Conservation (phyloP, 2,888 invertebrate genomes). For the Pegoplata infirma region DNA sequence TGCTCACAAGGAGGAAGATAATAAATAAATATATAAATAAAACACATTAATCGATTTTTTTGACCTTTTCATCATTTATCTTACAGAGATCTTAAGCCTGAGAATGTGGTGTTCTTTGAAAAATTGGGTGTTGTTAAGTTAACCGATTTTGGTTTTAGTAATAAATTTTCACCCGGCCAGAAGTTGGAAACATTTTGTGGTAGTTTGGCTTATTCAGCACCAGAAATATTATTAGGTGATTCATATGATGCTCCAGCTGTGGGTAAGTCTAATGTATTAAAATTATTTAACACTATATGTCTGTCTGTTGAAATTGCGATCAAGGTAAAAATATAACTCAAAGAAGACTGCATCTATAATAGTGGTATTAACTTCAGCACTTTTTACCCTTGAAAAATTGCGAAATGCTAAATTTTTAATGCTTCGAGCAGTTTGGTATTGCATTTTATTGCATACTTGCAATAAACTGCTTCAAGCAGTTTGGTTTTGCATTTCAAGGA, state of each 20-base stretch:
- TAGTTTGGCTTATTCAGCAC: conserved; percentile 98
- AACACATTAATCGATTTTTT: neutral
- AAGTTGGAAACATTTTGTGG: conserved; percentile 99
- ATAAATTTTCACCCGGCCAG: conserved; percentile 96
- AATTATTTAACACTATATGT: too few relatives aligned
- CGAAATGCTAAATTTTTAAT: too few relatives aligned
- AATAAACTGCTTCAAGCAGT: too few relatives aligned
- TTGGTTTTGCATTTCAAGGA: too few relatives aligned
- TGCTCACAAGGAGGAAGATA: neutral
- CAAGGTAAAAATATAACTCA: too few relatives aligned
- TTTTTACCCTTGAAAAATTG: too few relatives aligned
- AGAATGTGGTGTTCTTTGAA: conserved; percentile 99
- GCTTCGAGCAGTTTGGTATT: too few relatives aligned
- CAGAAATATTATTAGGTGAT: conserved; percentile 98
- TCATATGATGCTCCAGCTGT: conserved; percentile 99
- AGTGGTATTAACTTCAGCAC: too few relatives aligned
- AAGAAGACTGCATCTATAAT: too few relatives aligned
- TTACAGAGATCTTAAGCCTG: conserved; percentile 95
- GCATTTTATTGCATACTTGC: too few relatives aligned
- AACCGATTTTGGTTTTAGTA: conserved; percentile 99
- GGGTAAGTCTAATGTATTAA: conserved; percentile 85
- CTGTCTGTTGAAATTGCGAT: too few relatives aligned
- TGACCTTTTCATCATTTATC: conserved; percentile 12
- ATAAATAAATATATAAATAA: too few relatives aligned
- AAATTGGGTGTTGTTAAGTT: conserved; percentile 97